phyloP scores from a whole-genome alignment of 1,140 invertebrate genomes.

The Atopsyche davidsoni region DNA sequence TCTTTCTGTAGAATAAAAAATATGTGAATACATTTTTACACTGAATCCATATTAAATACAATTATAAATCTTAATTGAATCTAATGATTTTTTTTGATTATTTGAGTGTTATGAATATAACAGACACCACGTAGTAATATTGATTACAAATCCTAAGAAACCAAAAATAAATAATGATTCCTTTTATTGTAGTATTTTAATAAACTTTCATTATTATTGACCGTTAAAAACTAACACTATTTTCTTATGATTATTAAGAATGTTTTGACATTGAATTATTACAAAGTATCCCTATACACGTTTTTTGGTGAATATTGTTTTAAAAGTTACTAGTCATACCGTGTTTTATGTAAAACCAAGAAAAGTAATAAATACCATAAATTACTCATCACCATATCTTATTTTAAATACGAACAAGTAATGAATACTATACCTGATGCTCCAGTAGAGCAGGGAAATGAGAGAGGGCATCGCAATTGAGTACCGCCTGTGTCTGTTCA shows the following conservation, averaged over 20 bases:
- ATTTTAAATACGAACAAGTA: slow-evolving; percentile 5
- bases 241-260: no score
- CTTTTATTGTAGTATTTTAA: no score
- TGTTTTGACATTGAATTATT: no score
- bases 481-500: slow-evolving; percentile 94
- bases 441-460: slow-evolving; percentile 86
- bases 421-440: slow-evolving; percentile 72
- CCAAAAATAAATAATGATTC: no score
- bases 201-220: no score
- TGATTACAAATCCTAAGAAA: no score
- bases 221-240: no score
- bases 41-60: background rate
- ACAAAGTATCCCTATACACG: no score
- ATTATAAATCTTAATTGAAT: slow-evolving; percentile 1
- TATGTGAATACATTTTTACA: background rate
- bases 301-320: no score
- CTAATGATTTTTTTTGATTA: background rate
- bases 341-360: background rate
- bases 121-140: no score
- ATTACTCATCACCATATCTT: slow-evolving; percentile 1
- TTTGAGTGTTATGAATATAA: no score
- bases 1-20: slow-evolving; percentile 43
- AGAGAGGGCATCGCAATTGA: slow-evolving; percentile 87
- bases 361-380: background rate
- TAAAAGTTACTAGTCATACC: no score